Evolutionary conservation across 2,888 invertebrate species (phyloP).

Genomic region (Drosophila monieri): DNA sequence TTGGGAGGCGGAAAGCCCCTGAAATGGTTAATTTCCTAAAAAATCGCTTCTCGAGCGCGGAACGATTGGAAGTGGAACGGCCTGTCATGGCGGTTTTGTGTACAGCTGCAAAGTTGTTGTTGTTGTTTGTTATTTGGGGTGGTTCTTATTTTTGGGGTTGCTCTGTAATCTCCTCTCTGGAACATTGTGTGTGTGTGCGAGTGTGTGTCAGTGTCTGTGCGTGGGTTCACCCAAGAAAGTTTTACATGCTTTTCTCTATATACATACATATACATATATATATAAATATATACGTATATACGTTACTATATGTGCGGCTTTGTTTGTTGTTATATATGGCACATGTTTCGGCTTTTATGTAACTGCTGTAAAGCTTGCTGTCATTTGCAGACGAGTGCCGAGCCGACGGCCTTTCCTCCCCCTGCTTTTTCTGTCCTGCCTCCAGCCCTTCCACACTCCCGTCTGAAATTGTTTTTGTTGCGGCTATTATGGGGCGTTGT

Average conservation of each 20-base stretch:
- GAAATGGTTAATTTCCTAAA: constrained; percentile 71
- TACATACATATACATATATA: constrained; percentile 22
- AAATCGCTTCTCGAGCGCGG: constrained; percentile 31
- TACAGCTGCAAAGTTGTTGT: constrained; percentile 54
- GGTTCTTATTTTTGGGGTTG: constrained; percentile 63
- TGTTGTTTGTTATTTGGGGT: constrained; percentile 51
- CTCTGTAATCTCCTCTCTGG: constrained; percentile 64
- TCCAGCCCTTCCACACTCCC: constrained; percentile 24
- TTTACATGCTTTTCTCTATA: constrained; percentile 43
- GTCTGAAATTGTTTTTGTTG: constrained; percentile 36
- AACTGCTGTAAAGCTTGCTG: constrained; percentile 68
- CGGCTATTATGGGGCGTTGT: constrained; percentile 70
- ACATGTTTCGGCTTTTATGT: constrained; percentile 74
- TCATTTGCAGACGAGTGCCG: constrained; percentile 66
- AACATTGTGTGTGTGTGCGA: background rate
- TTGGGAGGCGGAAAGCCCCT: constrained; percentile 42
- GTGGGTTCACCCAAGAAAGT: constrained; percentile 69
- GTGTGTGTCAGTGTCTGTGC: constrained; percentile 47
- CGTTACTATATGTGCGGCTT: constrained; percentile 23
- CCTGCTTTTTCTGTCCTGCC: constrained; percentile 46
- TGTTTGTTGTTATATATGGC: constrained; percentile 51
- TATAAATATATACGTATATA: constrained; percentile 20
- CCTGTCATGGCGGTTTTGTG: constrained; percentile 63
- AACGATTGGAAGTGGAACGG: constrained; percentile 66
- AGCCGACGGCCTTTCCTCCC: constrained; percentile 53